Conservation (phyloP, 1,140 invertebrate genomes). For the Orius laevigatus region DNA sequence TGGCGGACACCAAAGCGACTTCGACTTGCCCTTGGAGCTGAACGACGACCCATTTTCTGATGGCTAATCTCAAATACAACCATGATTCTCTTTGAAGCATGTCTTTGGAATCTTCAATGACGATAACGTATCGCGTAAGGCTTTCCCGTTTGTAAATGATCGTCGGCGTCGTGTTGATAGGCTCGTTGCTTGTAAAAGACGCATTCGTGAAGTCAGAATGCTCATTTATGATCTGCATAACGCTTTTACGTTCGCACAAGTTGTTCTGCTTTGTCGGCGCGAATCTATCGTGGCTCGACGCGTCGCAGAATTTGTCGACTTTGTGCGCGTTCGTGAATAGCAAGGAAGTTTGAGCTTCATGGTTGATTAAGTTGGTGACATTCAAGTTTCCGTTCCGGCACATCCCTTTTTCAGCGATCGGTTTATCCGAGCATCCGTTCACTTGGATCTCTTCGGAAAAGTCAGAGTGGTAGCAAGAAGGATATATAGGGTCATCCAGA, state of each 20-base stretch:
- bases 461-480: constrained; percentile 32
- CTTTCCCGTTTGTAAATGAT: constrained; percentile 31
- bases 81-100: constrained; percentile 38
- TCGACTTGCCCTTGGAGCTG: constrained; percentile 33
- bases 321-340: constrained; percentile 33
- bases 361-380: constrained; percentile 26
- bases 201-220: constrained; percentile 38
- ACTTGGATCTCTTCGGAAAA: constrained; percentile 22
- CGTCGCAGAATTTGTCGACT: constrained; percentile 41
- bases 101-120: constrained; percentile 36
- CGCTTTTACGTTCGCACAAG: constrained; percentile 39
- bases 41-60: constrained; percentile 36
- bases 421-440: constrained; percentile 33
- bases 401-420: constrained; percentile 29
- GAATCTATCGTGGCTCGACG: constrained; percentile 37
- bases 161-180: constrained; percentile 24
- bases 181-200: constrained; percentile 23
- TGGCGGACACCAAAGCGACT: constrained; percentile 30
- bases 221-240: constrained; percentile 40
- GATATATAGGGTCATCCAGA: constrained; percentile 38
- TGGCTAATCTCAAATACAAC: constrained; percentile 36
- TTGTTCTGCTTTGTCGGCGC: constrained; percentile 52
- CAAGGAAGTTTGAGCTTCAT: constrained; percentile 33
- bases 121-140: constrained; percentile 33
- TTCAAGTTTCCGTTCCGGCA: constrained; percentile 24